Percentiles rank a stretch among this genome's conserved stretches.
Conservation (phyloP, 2,888 invertebrate genomes). For the Epinotia nisella region DNA sequence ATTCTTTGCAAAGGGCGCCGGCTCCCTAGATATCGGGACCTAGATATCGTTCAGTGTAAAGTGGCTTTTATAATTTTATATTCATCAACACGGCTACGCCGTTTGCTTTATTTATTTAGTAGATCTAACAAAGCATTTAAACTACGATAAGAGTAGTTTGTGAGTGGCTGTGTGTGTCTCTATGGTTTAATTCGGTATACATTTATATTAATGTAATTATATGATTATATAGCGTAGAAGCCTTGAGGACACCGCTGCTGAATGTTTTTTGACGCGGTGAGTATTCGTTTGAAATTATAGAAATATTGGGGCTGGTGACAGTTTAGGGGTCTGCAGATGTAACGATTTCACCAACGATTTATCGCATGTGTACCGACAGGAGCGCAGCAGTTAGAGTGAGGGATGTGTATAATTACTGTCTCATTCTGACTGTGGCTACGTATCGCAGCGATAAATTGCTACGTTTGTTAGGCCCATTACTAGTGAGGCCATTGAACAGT, state of each 20-base stretch:
- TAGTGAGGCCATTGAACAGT: conserved; percentile 9
- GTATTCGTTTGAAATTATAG: conserved; percentile 51
- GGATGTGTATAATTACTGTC: background rate
- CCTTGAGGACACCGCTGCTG: conserved; percentile 64
- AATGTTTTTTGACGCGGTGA: conserved; percentile 74
- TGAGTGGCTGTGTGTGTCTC: conserved; percentile 52
- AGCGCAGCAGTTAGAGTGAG: background rate
- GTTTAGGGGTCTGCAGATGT: conserved; percentile 4
- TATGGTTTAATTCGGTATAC: conserved; percentile 48
- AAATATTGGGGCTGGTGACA: background rate
- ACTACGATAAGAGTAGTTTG: conserved; percentile 65
- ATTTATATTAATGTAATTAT: conserved; percentile 50
- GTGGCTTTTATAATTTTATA: too few species aligned
- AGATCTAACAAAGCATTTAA: conserved; percentile 73
- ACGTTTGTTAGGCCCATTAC: background rate
- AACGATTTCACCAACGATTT: background rate
- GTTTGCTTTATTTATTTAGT: conserved; percentile 41
- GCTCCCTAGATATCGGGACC: too few species aligned
- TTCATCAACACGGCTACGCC: background rate
- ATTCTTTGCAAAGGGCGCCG: too few species aligned
- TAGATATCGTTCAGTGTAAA: too few species aligned
- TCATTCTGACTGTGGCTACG: background rate
- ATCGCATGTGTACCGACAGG: background rate
- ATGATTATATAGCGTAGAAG: conserved; percentile 56
- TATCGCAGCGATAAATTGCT: background rate